A percentile compares a stretch with the other conserved stretches of the same genome.
These are phyloP conservation scores for Callorhinus ursinus DNA, from an alignment of 2,113 vertebrate genomes.

Conservation along the genomic window DNA sequence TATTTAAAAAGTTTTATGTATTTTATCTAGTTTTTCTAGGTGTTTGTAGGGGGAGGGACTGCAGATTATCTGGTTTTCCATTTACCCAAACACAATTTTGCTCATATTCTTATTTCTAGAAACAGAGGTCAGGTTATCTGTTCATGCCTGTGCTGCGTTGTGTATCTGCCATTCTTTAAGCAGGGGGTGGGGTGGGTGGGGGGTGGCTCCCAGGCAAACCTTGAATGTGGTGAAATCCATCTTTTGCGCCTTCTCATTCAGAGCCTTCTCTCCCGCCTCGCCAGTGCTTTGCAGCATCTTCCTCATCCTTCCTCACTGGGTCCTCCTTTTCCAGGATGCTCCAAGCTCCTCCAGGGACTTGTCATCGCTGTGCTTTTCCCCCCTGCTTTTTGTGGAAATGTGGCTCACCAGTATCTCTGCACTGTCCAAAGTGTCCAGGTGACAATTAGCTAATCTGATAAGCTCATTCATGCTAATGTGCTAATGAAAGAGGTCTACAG, in stretches of 20 bases:
- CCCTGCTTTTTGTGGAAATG: slow-evolving; percentile 68
- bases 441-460: slow-evolving; percentile 83
- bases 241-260: not conserved
- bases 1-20: not conserved
- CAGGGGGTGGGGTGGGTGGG: not conserved
- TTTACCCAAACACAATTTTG: not conserved
- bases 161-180: not conserved
- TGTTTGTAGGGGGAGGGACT: not conserved
- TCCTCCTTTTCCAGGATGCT: not conserved
- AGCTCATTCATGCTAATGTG: slow-evolving; percentile 82
- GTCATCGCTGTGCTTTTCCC: not conserved
- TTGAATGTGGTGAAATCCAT: not conserved
- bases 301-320: not conserved
- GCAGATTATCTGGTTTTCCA: not conserved
- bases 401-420: slow-evolving; percentile 57
- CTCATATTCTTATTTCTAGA: not conserved
- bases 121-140: not conserved
- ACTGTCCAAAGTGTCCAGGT: slow-evolving; percentile 80
- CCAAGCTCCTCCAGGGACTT: not conserved
- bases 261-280: not conserved
- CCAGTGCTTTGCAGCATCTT: not conserved
- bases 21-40: not conserved
- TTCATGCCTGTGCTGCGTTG: not conserved
- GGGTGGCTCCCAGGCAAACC: not conserved
- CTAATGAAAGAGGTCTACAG: slow-evolving; percentile 79